Evolutionary conservation across 2,888 invertebrate species (phyloP).

Genomic region (Eristalinus sepulchralis): DNA sequence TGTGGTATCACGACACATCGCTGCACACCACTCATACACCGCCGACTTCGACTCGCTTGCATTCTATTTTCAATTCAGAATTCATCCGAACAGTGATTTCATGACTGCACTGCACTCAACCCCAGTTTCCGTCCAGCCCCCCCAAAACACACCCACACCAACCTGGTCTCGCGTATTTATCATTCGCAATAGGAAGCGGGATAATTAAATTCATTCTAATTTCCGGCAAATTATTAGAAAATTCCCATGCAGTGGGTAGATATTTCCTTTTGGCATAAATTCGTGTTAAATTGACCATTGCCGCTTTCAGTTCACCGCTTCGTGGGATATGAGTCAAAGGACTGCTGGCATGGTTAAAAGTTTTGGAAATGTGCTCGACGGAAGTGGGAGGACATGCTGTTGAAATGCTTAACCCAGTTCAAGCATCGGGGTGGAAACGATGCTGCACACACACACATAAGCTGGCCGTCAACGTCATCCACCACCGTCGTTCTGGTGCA

Average conservation of each 20-base stretch:
- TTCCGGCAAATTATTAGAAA: conserved; percentile 61
- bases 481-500: neutral
- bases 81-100: conserved; percentile 49
- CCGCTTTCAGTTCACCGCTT: neutral
- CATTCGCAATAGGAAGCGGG: conserved; percentile 47
- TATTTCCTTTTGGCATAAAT: conserved; percentile 23
- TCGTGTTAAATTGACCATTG: neutral
- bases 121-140: neutral
- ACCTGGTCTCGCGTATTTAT: neutral
- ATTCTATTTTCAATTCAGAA: conserved; percentile 55
- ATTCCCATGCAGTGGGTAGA: conserved; percentile 28
- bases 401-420: conserved; percentile 64
- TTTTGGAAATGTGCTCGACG: neutral
- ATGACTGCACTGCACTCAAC: conserved; percentile 6
- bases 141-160: neutral
- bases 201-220: conserved; percentile 62
- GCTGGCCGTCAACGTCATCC: neutral
- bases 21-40: neutral
- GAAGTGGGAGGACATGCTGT: neutral
- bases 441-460: neutral
- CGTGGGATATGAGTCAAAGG: conserved; percentile 28
- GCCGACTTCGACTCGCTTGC: conserved; percentile 10
- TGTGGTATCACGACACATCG: neutral
- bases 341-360: neutral
- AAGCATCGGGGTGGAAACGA: conserved; percentile 36